Base-by-base conservation (phyloP, 2,888 invertebrate species). In the Ophioninae sp. region DNA sequence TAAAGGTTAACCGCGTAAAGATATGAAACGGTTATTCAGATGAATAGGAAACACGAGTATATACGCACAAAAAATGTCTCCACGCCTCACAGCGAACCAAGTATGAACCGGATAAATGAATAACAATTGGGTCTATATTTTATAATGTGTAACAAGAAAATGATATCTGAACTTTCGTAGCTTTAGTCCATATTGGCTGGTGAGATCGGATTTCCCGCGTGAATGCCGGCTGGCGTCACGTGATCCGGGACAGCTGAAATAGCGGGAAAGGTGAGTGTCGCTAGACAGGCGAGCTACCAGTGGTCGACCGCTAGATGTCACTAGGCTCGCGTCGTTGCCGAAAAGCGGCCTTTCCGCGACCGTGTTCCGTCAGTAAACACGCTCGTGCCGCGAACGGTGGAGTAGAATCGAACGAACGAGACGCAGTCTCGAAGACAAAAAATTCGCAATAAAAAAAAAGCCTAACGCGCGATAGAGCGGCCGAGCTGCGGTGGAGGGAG, bases 271-370 rank as follows among this genome's bases (percentile, higher is more conserved):
- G 50, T 50, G 64, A 79, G 61, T 17, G 39, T 76, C 30, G 73
- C 21, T 37, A 2, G n/a, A 72, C n/a, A 8, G n/a, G 61, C 17
- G 6, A 21, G 39, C 2, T 23, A 1, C 6, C 17, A 30, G 6
- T 10, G 41, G 3, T 62, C 21, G 13, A 8, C 10, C 75, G 70
- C 17, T 17, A 78, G 79, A 84, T 79, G 81, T 81, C 81, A 70
- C 64, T 21, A 21, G 17, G 10, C 13, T 37, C 39, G 41, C 37
- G 39, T 56, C 57, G 23, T 85, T 84, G 87, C 82, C 82, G 87
- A 62, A 83, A 84, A 82, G 87, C 86, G 83, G 81, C 83, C 81
- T 56, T 69, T 61, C 62, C 85, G 68, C 85, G 85, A 86, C 81
- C 79, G 65, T 65, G 59, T 69, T 56, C 74, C 74, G 74, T 75